Percentiles rank a stretch among this genome's conserved stretches.
phyloP scores from a whole-genome alignment of 2,888 invertebrate genomes.

The Macaria liturata region DNA sequence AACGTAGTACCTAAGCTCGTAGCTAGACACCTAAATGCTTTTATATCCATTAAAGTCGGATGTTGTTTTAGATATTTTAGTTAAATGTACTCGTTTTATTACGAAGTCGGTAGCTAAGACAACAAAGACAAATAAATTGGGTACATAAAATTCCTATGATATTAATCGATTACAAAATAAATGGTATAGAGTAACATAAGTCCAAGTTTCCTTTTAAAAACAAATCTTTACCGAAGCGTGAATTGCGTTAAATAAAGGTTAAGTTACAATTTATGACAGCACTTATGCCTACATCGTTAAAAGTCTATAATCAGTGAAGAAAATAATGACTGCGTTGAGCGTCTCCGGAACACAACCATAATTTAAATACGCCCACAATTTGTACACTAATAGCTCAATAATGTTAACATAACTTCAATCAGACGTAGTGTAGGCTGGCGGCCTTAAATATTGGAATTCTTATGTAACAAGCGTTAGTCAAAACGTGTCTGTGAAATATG shows the following conservation, averaged over 20 bases:
- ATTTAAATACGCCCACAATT: conserved; percentile 48
- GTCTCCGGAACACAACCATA: conserved; percentile 19
- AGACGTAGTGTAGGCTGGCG: conserved; percentile 31
- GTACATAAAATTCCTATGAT: too few relatives aligned
- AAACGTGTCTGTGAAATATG: too few relatives aligned
- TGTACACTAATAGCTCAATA: conserved; percentile 53
- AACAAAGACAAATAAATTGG: too few relatives aligned
- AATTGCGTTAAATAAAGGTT: conserved; percentile 12
- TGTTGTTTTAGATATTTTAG: too few relatives aligned
- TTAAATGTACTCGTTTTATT: too few relatives aligned
- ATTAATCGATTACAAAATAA: too few relatives aligned
- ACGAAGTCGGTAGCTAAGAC: too few relatives aligned
- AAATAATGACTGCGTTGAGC: conserved; percentile 35
- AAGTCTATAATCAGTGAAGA: conserved; percentile 27
- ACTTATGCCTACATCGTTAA: conserved; percentile 9
- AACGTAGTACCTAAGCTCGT: too few relatives aligned
- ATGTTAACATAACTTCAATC: conserved; percentile 40
- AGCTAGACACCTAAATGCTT: too few relatives aligned
- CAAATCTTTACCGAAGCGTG: background rate
- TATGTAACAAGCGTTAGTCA: background rate
- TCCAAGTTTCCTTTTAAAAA: background rate
- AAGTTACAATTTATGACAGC: conserved; percentile 14
- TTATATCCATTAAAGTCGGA: too few relatives aligned
- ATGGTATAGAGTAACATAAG: too few relatives aligned
- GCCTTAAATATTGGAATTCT: conserved; percentile 17